phyloP scores from a whole-genome alignment of 2,113 vertebrate species.

The Bos taurus region ARS-UCD2.0 NC_037337.1:31707501-31708000 shows the following conservation, averaged over 20 bases:
- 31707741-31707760: neutral
- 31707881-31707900: neutral
- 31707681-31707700: constrained; percentile 18
- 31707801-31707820: neutral
- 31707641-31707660: constrained; percentile 24
- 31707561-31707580: neutral
- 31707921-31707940: neutral
- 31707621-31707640: constrained; percentile 27
- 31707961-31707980: neutral
- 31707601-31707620: neutral
- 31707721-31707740: neutral
- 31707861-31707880: neutral
- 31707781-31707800: neutral
- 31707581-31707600: neutral
- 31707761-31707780: constrained; percentile 8
- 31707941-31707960: neutral
- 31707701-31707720: constrained; percentile 2
- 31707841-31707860: neutral
- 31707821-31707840: neutral
- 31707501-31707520: constrained; percentile 33
- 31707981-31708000: neutral
- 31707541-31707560: constrained; percentile 41
- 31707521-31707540: constrained; percentile 36
- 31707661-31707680: neutral
- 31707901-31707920: neutral